Base-by-base conservation (phyloP, 2,888 invertebrate genomes). In the Tachystola acroxantha region DNA sequence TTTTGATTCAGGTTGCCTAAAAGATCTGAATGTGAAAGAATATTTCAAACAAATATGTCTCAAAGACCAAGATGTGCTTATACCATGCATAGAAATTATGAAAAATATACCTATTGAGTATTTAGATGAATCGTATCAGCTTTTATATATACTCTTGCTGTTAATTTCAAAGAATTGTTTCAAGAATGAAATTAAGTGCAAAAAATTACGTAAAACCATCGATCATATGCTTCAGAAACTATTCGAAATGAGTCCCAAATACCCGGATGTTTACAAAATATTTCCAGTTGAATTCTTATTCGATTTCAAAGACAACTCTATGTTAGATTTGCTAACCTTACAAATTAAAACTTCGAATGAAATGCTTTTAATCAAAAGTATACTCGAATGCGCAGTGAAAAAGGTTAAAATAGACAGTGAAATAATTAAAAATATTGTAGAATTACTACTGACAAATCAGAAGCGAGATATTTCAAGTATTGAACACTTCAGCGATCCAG, bases 251-350 rank as follows among this genome's bases (percentile, higher is more conserved):
- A 78, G 76, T 34, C 47, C 64, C 0, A 78, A 81, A 46, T 56
- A 69, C 7, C 87, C 86, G 1, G 84, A 87, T 56, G 43, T 88
- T 10, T 85, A 73, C 42, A 73, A 80, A 57, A 45, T 87, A 40
- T 82, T 86, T 26, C 58, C 80, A 1, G 64, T 76, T 0, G 54
- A 75, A 10, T 63, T 51, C 7, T 64, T 88, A 39, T 86, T 87
- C 45, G 64, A 71, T 10, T 79, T 78, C 22, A 49, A 75, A 40
- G 64, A 78, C 12, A 58, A 54, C 31, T 48, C 42, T 3, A 24
- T 85, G 16, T 40, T 84, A 1, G 61, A 82, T 33, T 50, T 84
- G 28, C 45, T 85, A 0, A 78, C 68, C 20, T 55, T 85, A n/a
- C 74, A 67, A 35, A 65, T 72, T 2, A 84, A 76, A 58, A 68